Evolutionary conservation across 2,113 vertebrate genomes (phyloP).

Genomic region (Colaptes auratus): DNA sequence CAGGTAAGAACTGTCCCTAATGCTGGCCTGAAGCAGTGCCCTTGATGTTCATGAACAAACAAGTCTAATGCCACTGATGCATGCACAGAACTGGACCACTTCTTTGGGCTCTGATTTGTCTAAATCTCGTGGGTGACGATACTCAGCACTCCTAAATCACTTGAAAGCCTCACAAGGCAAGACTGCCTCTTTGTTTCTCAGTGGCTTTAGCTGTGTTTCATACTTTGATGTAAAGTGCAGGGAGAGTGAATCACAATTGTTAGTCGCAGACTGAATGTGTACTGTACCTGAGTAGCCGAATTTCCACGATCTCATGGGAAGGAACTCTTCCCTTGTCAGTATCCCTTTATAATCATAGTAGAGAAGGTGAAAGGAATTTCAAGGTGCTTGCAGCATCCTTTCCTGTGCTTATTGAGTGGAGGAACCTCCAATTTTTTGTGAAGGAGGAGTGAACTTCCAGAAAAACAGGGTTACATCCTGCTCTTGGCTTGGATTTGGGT

Average conservation of each 20-base stretch:
- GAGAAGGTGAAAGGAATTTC: rapidly evolving
- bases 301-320: not conserved
- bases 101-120: not conserved
- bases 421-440: not conserved
- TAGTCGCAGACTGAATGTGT: not conserved
- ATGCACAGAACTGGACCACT: not conserved
- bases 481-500: rapidly evolving
- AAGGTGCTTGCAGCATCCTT: not conserved
- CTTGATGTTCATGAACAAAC: not conserved
- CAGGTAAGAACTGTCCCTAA: conserved; percentile 49
- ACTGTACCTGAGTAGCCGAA: not conserved
- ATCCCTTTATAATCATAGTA: not conserved
- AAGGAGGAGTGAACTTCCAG: not conserved
- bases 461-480: not conserved
- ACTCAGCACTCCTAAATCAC: not conserved
- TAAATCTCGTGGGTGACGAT: not conserved
- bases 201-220: not conserved
- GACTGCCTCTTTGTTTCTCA: not conserved
- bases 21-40: not conserved
- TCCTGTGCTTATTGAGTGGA: not conserved
- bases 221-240: not conserved
- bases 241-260: not conserved
- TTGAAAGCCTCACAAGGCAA: not conserved
- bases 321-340: not conserved
- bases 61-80: not conserved